These are phyloP conservation scores for Sinhomidia bicolor DNA, from an alignment of 2,888 invertebrate species.

Conservation along the genomic window DNA sequence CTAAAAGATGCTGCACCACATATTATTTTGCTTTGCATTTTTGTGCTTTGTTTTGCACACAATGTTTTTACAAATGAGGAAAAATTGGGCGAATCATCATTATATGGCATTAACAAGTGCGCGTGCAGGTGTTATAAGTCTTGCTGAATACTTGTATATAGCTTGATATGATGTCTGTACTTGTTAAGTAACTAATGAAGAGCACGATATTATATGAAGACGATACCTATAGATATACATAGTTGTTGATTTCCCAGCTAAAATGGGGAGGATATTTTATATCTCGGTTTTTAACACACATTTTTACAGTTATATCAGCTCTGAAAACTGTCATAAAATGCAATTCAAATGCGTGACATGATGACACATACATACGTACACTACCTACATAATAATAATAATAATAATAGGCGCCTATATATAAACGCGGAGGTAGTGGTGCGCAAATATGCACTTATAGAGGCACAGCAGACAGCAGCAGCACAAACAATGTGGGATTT, in stretches of 20 bases:
- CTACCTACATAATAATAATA: too few relatives aligned
- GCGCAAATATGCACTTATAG: too few relatives aligned
- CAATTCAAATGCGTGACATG: neutral
- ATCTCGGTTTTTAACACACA: neutral
- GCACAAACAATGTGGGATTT: neutral
- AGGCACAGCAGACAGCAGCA: neutral
- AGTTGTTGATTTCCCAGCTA: conserved; percentile 1
- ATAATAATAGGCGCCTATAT: neutral
- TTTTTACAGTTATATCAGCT: neutral
- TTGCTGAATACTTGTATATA: neutral
- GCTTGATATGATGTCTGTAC: neutral
- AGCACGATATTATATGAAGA: conserved; percentile 43
- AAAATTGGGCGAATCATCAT: conserved; percentile 25
- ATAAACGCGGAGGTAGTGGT: neutral
- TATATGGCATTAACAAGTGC: neutral
- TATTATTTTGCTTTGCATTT: neutral
- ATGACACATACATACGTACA: neutral
- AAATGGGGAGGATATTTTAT: neutral
- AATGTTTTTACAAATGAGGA: neutral
- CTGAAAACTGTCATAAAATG: conserved; percentile 20
- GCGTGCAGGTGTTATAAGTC: conserved; percentile 3
- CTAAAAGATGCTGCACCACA: neutral
- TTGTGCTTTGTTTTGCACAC: neutral
- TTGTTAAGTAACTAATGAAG: conserved; percentile 43
- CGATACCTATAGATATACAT: too few relatives aligned